Base-by-base conservation (phyloP, 30 jellyfish, hydroid and myxozoan genomes). In the Nemopilema nomurai region DNA sequence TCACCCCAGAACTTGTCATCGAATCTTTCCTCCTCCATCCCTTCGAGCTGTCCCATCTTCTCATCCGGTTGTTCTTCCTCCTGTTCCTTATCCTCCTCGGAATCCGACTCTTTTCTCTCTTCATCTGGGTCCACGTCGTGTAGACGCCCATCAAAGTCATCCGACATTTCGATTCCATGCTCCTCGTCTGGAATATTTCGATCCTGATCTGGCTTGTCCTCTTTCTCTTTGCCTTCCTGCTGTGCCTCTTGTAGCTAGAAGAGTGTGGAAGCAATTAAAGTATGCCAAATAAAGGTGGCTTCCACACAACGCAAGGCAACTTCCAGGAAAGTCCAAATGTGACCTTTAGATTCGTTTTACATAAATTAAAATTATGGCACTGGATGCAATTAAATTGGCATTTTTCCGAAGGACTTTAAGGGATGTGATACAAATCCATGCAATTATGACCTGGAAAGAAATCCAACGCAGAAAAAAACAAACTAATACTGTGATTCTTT, bases 81-180 rank as follows among this genome's bases (percentile, higher is more conserved):
- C 24, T 81, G 93, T 23, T 86, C 90, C 0, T 81, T 77, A 22
- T 77, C 83, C 18, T 86, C 86, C 31, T 77, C 95, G 8, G 80
- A 27, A 17, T 77, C 73, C 22, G 85, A 51, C 69, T 67, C 88
- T 26, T 85, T 49, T 7, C 65, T 90, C 18, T 80, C 89, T 69
- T 89, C 97, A 41, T 88, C 91, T 52, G 84, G 95, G 21, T 93
- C 98, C 62, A 93, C 95, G 75, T 93, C 98, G 21, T 93, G 97
- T 53, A 93, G 63, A 18, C 83, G 85, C 16, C 96, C 97, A 51
- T 90, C 98, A 84, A 95, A 95, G 79, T 95, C 99, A 67, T 95
- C 99, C 1, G 90, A 92, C 99, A 95, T 95, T 67, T 95, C 99
- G 51, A 95, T 91, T 17, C 99, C 99, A 49, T 95, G 95, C 64